A percentile compares a stretch with the other conserved stretches of the same genome.
Conservation (phyloP, 2,113 vertebrate genomes). For the Antidorcas marsupialis region DNA sequence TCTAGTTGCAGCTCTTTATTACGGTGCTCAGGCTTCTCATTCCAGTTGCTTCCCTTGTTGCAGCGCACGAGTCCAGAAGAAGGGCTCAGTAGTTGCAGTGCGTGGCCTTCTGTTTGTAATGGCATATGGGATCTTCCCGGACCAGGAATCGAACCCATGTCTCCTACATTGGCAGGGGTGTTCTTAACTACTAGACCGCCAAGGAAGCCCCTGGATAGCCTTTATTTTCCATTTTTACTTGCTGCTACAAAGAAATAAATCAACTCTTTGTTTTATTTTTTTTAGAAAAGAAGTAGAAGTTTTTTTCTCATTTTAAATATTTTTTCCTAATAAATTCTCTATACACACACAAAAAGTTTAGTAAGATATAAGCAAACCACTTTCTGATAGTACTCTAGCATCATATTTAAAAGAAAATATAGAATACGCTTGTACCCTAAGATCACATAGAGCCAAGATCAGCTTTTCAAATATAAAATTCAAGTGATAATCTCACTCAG, state of each 20-base stretch:
- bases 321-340: not conserved
- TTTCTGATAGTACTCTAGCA: not conserved
- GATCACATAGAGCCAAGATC: not conserved
- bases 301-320: slow-evolving; percentile 21
- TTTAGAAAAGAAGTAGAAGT: not conserved
- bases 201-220: not conserved
- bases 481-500: not conserved
- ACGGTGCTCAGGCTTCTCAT: not conserved
- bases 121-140: not conserved
- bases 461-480: slow-evolving; percentile 27
- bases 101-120: not conserved
- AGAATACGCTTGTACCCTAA: not conserved
- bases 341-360: not conserved
- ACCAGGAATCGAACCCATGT: not conserved
- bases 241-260: not conserved
- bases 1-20: not conserved
- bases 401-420: not conserved
- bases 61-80: not conserved
- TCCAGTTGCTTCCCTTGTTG: not conserved
- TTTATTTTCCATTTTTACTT: not conserved
- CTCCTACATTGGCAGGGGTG: not conserved
- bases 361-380: not conserved
- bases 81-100: not conserved
- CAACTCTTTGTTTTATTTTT: not conserved
- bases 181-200: not conserved